Percentiles rank a stretch among this genome's conserved stretches.
These are phyloP conservation scores for Lagopus leucura DNA, from an alignment of 2,113 vertebrate genomes.

Conservation along the genomic window DNA sequence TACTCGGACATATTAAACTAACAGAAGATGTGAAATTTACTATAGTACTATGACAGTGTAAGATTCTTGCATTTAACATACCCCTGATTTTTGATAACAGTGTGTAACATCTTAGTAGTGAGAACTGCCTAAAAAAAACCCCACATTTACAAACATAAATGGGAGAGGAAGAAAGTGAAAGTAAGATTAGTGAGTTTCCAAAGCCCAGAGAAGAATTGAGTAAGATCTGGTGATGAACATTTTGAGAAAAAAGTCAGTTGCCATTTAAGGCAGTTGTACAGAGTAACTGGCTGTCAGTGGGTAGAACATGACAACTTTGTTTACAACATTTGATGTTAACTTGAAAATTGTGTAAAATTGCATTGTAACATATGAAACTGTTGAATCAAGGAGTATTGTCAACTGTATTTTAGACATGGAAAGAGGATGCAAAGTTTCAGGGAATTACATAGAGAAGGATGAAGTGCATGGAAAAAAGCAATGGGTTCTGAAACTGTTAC, in stretches of 20 bases:
- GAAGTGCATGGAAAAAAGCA: background rate
- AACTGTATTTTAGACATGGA: background rate
- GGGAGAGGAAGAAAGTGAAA: background rate
- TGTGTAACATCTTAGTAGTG: background rate
- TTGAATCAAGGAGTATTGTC: background rate
- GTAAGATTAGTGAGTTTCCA: background rate
- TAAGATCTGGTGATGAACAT: background rate
- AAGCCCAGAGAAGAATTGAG: background rate
- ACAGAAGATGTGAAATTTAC: background rate
- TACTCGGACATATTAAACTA: background rate
- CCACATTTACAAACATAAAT: background rate
- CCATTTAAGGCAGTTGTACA: background rate
- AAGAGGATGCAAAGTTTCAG: background rate
- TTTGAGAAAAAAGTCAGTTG: background rate
- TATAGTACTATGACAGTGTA: background rate
- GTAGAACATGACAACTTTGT: background rate
- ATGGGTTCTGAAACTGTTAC: background rate
- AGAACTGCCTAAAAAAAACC: background rate
- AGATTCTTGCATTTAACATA: background rate
- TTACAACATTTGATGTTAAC: background rate
- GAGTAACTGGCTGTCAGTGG: background rate
- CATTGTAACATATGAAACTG: background rate
- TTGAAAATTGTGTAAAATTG: background rate
- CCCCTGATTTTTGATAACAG: background rate
- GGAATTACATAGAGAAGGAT: background rate